Percentiles rank a stretch among this genome's conserved stretches.
Evolutionary conservation across 2,797 vertebrate species (phyloP).

Genomic region (Bufotes viridis): DNA sequence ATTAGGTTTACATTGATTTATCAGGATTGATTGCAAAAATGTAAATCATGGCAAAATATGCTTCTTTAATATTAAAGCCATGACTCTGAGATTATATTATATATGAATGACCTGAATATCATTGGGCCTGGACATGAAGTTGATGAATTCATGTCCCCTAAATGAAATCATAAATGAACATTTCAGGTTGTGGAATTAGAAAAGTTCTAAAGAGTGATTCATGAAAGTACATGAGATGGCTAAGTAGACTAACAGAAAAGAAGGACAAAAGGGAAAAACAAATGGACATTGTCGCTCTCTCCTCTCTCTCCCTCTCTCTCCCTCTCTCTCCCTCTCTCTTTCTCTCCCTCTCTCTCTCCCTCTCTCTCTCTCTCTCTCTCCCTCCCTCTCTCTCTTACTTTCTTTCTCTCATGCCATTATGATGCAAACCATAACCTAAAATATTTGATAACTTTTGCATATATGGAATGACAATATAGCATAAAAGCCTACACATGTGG

Average conservation of each 20-base stretch:
- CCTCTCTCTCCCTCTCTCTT: slow-evolving; percentile 8
- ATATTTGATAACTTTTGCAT: not conserved
- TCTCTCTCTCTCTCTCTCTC: too few relatives aligned
- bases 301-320: not conserved
- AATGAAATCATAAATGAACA: slow-evolving; percentile 39
- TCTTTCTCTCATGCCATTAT: not conserved
- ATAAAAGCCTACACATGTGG: not conserved
- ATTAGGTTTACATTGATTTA: slow-evolving; percentile 45
- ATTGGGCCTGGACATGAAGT: slow-evolving; percentile 29
- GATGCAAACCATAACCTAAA: slow-evolving; percentile 35
- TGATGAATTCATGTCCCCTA: slow-evolving; percentile 45
- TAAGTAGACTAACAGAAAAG: not conserved
- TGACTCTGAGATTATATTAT: slow-evolving; percentile 48
- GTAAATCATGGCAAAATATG: slow-evolving; percentile 50
- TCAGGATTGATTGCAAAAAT: slow-evolving; percentile 52
- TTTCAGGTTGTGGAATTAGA: slow-evolving; percentile 25
- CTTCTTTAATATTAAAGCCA: slow-evolving; percentile 48
- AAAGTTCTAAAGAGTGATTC: slow-evolving; percentile 24
- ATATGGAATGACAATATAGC: not conserved
- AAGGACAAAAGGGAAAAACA: not conserved
- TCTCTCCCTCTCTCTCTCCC: not conserved
- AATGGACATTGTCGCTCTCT: not conserved
- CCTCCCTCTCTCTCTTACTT: slow-evolving; percentile 15
- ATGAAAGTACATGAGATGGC: slow-evolving; percentile 3
- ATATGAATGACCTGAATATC: slow-evolving; percentile 51